Base-by-base conservation (phyloP, 2,888 invertebrate species). In the Volucella inanis region DNA sequence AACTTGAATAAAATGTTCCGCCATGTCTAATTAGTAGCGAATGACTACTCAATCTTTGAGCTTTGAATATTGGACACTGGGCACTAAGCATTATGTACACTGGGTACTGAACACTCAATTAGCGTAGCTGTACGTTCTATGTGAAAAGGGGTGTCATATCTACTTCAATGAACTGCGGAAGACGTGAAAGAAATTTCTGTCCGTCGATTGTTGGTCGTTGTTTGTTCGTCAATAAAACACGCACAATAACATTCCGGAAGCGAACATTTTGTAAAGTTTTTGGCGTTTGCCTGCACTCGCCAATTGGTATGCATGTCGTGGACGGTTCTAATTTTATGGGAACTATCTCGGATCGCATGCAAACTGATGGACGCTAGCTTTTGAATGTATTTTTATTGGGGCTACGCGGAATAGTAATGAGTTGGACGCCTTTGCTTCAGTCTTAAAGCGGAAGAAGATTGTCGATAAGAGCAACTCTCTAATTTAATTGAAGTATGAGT, bases 1-100 rank as follows among this genome's bases (percentile, higher is more conserved):
- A 57, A 59, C 75, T 75, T 65, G 59, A 67, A 75, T 65, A 67
- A 64, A 38, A 55, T 64, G 47, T 64, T 64, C 64, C 64, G 49
- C 55, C n/a, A n/a, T 31, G 47, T 47, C 49, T 55, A 65, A 55
- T 62, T 55, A 45, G 31, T 45, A 15, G 12, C 38, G 55, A 55
- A 31, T 55, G 55, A 74, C 55, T 65, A 57, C 22, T 45, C 22
- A 52, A 18, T 22, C 3, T 47, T n/a, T 50, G 22, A 55, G 18
- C 45, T 41, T 57, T 49, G 22, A 22, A 22, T 22, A 22, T 22
- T 22, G 22, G 22, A 22, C 22, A 22, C 22, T 22, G 3, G 3
- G 22, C 4, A 22, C 22, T 22, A 4, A 22, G 4, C 4, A 22
- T 3, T 22, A 3, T 22, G 4, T 22, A 22, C 22, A 3, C 22